A percentile compares a stretch with the other conserved stretches of the same genome.
These are phyloP conservation scores for Rhegmatorhina hoffmannsi DNA, from an alignment of 2,113 vertebrate genomes.

Conservation along the genomic window DNA sequence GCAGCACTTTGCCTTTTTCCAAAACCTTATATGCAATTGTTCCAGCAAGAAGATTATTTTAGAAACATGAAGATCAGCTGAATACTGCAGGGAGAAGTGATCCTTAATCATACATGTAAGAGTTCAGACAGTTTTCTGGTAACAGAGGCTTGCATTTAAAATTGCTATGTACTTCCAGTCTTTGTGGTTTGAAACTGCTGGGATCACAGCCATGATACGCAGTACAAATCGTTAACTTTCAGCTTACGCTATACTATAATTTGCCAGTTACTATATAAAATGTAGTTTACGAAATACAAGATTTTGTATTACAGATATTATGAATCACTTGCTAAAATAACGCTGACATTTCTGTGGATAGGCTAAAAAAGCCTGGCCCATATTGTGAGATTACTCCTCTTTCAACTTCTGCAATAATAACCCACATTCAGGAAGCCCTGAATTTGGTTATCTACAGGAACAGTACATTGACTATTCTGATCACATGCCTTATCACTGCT, in stretches of 20 bases:
- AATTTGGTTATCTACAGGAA: constrained; percentile 22
- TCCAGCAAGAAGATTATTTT: constrained; percentile 36
- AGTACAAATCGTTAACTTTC: constrained; percentile 40
- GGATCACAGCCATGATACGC: constrained; percentile 49
- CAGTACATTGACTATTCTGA: constrained; percentile 44
- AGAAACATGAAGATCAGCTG: constrained; percentile 13
- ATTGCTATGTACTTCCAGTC: not conserved
- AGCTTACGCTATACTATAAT: constrained; percentile 18
- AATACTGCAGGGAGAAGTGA: not conserved
- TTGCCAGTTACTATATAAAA: constrained; percentile 47
- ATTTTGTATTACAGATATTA: constrained; percentile 56
- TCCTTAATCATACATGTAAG: constrained; percentile 27
- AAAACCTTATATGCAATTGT: constrained; percentile 36
- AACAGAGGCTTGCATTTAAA: constrained; percentile 46
- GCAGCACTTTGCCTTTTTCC: constrained; percentile 7
- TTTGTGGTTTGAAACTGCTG: constrained; percentile 48
- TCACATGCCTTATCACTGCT: constrained; percentile 31
- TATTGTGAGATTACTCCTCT: constrained; percentile 6
- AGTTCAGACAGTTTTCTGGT: not conserved
- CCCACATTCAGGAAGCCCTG: constrained; percentile 46
- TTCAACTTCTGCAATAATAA: constrained; percentile 45
- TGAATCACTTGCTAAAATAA: constrained; percentile 57
- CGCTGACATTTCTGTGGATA: constrained; percentile 53
- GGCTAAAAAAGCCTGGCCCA: constrained; percentile 36
- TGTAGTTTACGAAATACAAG: constrained; percentile 35